Percentiles rank a stretch among this genome's conserved stretches.
Conservation (phyloP, 2,113 vertebrate species). For the Struthidea cinerea region DNA sequence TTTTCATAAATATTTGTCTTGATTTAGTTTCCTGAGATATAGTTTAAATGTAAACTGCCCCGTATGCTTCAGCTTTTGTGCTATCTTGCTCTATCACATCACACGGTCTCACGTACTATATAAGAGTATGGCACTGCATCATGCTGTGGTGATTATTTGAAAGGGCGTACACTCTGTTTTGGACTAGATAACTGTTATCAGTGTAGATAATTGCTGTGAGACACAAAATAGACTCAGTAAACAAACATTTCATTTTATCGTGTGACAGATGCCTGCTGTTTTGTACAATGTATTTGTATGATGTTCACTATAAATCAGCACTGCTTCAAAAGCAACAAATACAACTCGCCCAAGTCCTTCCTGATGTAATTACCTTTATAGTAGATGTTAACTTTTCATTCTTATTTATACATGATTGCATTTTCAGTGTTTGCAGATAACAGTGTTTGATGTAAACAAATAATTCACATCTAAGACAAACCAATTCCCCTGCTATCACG, state of each 20-base stretch:
- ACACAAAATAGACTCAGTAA: conserved; percentile 63
- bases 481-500: background rate
- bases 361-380: conserved; percentile 10
- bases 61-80: background rate
- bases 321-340: conserved; percentile 38
- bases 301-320: background rate
- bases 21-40: conserved; percentile 41
- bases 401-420: background rate
- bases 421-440: background rate
- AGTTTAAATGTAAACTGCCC: background rate
- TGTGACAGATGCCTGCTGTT: conserved; percentile 39
- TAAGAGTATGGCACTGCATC: background rate
- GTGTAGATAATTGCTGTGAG: conserved; percentile 58
- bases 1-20: conserved; percentile 47
- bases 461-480: background rate
- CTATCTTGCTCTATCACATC: conserved; percentile 10
- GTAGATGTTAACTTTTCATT: conserved; percentile 8
- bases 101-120: conserved; percentile 9
- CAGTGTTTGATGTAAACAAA: background rate
- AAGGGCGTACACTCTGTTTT: conserved; percentile 59
- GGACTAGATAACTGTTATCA: conserved; percentile 63
- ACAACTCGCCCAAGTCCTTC: background rate
- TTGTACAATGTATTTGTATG: background rate
- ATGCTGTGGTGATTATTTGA: conserved; percentile 50
- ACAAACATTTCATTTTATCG: conserved; percentile 50